A percentile compares a stretch with the other conserved stretches of the same genome.
phyloP scores from a whole-genome alignment of 2,113 vertebrate species.

The Psophia crepitans region DNA sequence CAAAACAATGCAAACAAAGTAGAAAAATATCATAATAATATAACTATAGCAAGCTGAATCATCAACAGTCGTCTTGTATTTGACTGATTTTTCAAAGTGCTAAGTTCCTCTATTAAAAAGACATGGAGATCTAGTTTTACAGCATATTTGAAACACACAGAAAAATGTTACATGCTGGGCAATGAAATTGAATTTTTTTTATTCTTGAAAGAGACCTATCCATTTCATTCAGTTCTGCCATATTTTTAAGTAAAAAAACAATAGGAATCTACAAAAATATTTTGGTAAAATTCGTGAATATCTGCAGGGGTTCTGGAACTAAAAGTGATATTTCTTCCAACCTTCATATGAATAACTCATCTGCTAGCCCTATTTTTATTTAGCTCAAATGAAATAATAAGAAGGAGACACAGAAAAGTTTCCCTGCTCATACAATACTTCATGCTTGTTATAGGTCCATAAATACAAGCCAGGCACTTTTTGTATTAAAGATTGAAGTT shows the following conservation, averaged over 20 bases:
- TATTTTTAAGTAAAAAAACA: conserved; percentile 76
- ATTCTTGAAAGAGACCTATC: conserved; percentile 71
- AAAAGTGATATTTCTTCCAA: conserved; percentile 61
- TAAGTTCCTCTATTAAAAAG: conserved; percentile 74
- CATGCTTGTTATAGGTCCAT: conserved; percentile 31
- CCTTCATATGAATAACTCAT: conserved; percentile 63
- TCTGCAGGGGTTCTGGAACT: conserved; percentile 59
- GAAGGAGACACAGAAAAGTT: conserved; percentile 36
- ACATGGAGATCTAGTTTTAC: conserved; percentile 72
- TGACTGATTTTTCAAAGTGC: conserved; percentile 62
- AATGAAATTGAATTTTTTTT: conserved; percentile 77
- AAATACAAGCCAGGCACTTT: conserved; percentile 46
- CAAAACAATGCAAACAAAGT: conserved; percentile 27
- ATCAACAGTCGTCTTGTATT: conserved; percentile 44
- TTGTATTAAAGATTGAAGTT: not conserved
- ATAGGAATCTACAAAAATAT: conserved; percentile 75
- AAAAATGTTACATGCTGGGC: conserved; percentile 76
- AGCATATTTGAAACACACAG: conserved; percentile 73
- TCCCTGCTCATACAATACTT: conserved; percentile 20
- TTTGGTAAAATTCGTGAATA: conserved; percentile 72
- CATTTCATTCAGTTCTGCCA: conserved; percentile 71
- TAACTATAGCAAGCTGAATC: conserved; percentile 59
- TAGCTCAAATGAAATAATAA: conserved; percentile 70
- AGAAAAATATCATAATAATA: conserved; percentile 25
- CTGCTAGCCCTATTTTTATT: conserved; percentile 36